Percentiles rank a stretch among this genome's conserved stretches.
Conservation (phyloP, 2,797 vertebrate species). For the Urocyon cinereoargenteus region DNA sequence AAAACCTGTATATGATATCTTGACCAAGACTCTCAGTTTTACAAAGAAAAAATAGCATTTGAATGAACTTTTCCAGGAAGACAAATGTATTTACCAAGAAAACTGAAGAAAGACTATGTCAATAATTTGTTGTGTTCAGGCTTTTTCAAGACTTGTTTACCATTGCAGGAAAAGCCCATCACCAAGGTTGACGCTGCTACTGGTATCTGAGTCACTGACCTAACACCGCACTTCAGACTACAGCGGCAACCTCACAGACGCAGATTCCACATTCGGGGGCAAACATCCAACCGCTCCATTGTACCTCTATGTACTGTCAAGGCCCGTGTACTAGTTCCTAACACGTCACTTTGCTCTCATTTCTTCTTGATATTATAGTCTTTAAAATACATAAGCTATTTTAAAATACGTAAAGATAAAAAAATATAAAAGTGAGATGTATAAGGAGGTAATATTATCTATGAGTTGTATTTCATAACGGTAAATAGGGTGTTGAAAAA, state of each 20-base stretch:
- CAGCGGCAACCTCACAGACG: background rate
- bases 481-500: background rate
- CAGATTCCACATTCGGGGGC: background rate
- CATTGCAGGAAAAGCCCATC: conserved; percentile 13
- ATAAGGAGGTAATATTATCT: background rate
- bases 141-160: conserved; percentile 20
- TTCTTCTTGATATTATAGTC: background rate
- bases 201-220: background rate
- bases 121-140: background rate
- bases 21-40: background rate
- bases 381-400: background rate
- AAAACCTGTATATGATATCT: background rate
- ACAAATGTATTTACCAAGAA: background rate
- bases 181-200: background rate
- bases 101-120: background rate
- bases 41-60: background rate
- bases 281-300: background rate
- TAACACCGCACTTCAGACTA: background rate
- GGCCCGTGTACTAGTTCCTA: background rate
- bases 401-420: no score
- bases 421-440: background rate
- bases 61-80: background rate
- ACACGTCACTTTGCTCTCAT: background rate
- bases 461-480: background rate
- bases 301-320: background rate